Conservation (phyloP, 2,113 vertebrate species). For the Salvelinus fontinalis region DNA sequence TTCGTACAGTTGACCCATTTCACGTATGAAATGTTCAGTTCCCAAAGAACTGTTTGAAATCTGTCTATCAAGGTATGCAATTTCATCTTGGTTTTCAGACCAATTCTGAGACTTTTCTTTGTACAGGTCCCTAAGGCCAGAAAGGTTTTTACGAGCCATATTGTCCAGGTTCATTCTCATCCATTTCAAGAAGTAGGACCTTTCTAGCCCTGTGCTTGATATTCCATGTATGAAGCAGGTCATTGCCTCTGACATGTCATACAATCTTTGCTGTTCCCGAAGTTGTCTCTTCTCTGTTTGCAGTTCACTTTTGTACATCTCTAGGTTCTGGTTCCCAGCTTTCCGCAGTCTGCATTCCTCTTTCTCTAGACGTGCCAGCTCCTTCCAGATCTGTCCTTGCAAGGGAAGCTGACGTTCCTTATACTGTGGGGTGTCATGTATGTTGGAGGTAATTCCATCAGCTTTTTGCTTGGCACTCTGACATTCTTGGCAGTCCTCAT, state of each 20-base stretch:
- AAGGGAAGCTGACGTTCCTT: slow-evolving; percentile 58
- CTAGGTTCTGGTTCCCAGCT: slow-evolving; percentile 41
- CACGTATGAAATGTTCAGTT: slow-evolving; percentile 78
- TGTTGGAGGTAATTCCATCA: slow-evolving; percentile 40
- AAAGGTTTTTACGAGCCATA: slow-evolving; percentile 38
- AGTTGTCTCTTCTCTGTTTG: slow-evolving; percentile 29
- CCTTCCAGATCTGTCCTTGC: slow-evolving; percentile 63
- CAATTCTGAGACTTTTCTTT: slow-evolving; percentile 47
- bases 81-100: slow-evolving; percentile 48
- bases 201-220: slow-evolving; percentile 43
- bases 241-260: slow-evolving; percentile 54
- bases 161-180: slow-evolving; percentile 66
- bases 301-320: slow-evolving; percentile 56
- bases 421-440: slow-evolving; percentile 44
- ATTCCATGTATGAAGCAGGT: slow-evolving; percentile 48
- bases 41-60: slow-evolving; percentile 73
- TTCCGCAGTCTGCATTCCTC: slow-evolving; percentile 51
- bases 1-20: slow-evolving; percentile 83
- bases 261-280: slow-evolving; percentile 30
- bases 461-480: slow-evolving; percentile 52
- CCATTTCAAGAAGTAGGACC: slow-evolving; percentile 68
- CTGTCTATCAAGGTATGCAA: slow-evolving; percentile 55
- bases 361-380: slow-evolving; percentile 33
- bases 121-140: slow-evolving; percentile 41
- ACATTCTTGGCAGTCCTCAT: slow-evolving; percentile 57